Evolutionary conservation across 2,797 vertebrate genomes (phyloP), one percentile per base, ranked within the genome.

Genomic region (Danio albolineatus): DNA sequence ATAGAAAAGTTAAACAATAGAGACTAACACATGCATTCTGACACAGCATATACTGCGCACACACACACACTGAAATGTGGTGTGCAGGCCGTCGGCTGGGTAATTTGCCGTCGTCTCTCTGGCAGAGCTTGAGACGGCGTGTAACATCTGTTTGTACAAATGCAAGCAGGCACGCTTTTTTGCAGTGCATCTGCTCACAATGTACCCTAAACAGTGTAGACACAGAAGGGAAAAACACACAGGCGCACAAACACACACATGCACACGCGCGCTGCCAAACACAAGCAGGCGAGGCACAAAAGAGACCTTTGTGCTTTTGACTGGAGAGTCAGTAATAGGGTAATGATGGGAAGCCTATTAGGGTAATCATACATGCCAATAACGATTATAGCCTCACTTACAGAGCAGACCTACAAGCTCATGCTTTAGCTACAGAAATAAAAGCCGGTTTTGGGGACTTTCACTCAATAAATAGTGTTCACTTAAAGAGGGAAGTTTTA

Each of bases 271-370:
- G 73, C 74, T 57, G 71, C 75, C 64, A 82, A 78, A 66, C 19
- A 74, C 67, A 74, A 62, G 70, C 81, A 83, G 77, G 70, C 21
- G 7, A 70, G 41, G 66, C 65, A 82, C 73, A 74, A 78, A 83
- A 74, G 59, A 85, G 81, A 67, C 66, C 72, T 80, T 86, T 85
- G 75, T 76, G 82, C 80, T 67, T 77, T 66, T 86, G 82, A 88
- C 81, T 85, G 82, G 86, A 59, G 86, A 85, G 85, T 86, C 83
- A 78, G 85, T 85, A 86, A 85, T 85, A 87, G 59, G 75, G 86
- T 89, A 87, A 90, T 91, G 90, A 89, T 83, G 84, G 82, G 79
- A 60, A 76, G 79, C 85, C 81, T 61, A 89, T 91, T 91, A 86
- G 85, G 59, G 87, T 86, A 91, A 92, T 92, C 90, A 87, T 80